These are phyloP conservation scores for Austrofundulus limnaeus DNA, from an alignment of 2,113 vertebrate species.

Conservation along the genomic window DNA sequence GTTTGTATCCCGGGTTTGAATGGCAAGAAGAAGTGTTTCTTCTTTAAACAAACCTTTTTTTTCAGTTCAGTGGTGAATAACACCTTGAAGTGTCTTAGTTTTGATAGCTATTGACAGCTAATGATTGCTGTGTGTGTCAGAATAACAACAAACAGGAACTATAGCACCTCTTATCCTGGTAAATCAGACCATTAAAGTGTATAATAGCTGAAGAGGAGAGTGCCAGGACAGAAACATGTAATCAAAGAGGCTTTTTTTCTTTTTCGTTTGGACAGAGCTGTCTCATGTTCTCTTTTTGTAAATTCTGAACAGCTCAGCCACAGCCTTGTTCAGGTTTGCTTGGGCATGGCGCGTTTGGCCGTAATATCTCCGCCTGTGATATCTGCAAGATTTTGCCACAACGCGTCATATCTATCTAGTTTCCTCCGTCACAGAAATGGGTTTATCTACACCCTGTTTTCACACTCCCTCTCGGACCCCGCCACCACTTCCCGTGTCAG, in stretches of 20 bases:
- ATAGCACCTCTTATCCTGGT: slow-evolving; percentile 39
- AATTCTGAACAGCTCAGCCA: slow-evolving; percentile 45
- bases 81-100: slow-evolving; percentile 52
- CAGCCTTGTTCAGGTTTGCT: slow-evolving; percentile 44
- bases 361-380: slow-evolving; percentile 50
- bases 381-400: slow-evolving; percentile 46
- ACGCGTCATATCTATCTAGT: slow-evolving; percentile 49
- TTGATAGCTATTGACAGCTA: slow-evolving; percentile 70
- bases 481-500: slow-evolving; percentile 78
- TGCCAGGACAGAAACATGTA: slow-evolving; percentile 65
- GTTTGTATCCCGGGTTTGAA: slow-evolving; percentile 71
- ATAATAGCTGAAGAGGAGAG: slow-evolving; percentile 61
- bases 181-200: slow-evolving; percentile 53
- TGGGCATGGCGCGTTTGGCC: slow-evolving; percentile 21
- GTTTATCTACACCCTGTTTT: slow-evolving; percentile 73
- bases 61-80: slow-evolving; percentile 53
- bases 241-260: slow-evolving; percentile 46
- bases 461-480: slow-evolving; percentile 56
- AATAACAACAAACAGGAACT: slow-evolving; percentile 38
- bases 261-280: slow-evolving; percentile 35
- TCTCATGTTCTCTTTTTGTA: slow-evolving; percentile 55
- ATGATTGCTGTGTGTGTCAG: slow-evolving; percentile 47
- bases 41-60: slow-evolving; percentile 35
- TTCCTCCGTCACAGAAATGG: slow-evolving; percentile 66
- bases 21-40: slow-evolving; percentile 67